These are phyloP conservation scores for Oostethus manadensis DNA, from an alignment of 2,113 vertebrate species.

Conservation along the genomic window DNA sequence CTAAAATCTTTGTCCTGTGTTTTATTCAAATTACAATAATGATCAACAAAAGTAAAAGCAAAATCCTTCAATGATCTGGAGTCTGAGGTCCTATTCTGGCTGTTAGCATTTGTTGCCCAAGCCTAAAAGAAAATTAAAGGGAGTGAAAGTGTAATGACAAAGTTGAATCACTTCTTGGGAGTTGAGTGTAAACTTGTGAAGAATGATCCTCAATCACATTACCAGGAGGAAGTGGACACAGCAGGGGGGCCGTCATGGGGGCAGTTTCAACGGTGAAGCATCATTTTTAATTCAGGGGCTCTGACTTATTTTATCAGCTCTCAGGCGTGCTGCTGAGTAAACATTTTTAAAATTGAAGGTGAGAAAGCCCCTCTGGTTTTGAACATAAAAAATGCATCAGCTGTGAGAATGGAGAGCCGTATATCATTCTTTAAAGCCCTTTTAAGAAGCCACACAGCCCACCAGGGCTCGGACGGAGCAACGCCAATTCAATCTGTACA, in stretches of 20 bases:
- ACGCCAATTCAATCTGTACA: conserved; percentile 13
- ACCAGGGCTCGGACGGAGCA: conserved; percentile 9
- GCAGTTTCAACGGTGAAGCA: conserved; percentile 30
- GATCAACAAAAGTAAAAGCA: too few species aligned
- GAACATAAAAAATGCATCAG: conserved; percentile 70
- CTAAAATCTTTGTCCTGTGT: too few species aligned
- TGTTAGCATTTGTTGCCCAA: too few species aligned
- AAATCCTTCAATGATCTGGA: too few species aligned
- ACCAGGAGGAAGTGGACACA: conserved; percentile 19
- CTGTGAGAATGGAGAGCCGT: conserved; percentile 37
- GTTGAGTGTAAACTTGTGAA: conserved; percentile 10
- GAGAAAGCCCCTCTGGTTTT: conserved; percentile 62
- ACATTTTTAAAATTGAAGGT: conserved; percentile 71
- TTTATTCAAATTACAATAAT: too few species aligned
- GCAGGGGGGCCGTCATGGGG: conserved; percentile 33
- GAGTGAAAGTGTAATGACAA: conserved; percentile 10
- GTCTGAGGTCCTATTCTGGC: too few species aligned
- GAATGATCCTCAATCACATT: conserved; percentile 27
- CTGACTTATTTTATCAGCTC: conserved; percentile 59
- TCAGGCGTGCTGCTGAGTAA: conserved; percentile 63
- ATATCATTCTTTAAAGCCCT: conserved; percentile 47
- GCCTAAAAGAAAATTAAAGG: background rate
- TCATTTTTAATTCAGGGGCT: conserved; percentile 64
- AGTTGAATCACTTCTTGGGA: background rate
- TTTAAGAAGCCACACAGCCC: conserved; percentile 9